Evolutionary conservation across 2,797 vertebrate species (phyloP), one percentile per base, ranked within the genome.

Genomic region (Peromyscus nudipes): DNA sequence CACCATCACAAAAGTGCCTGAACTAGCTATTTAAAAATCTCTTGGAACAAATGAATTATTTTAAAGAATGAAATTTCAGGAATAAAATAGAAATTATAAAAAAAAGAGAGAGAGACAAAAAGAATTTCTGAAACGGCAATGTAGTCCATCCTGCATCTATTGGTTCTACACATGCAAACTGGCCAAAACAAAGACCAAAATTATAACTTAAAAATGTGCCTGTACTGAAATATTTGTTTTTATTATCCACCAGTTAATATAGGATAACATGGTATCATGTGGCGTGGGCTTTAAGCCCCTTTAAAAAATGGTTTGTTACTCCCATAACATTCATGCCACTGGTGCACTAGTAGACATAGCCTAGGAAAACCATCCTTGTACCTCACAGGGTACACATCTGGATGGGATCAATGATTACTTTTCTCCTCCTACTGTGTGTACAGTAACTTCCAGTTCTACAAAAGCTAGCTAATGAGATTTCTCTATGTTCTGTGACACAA

Each of bases 1-100:
- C 21, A 2, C 5, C 16, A 40, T 64, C 3, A 34, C 17, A 89
- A 94, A 75, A 91, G 46, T 88, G 31, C 10, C 65, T 76, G 21
- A 60, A 4, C 29, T 79, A 19, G 43, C 17, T 73, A 84, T 88
- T 92, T 87, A 13, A 90, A 84, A 88, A 73, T 80, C 62, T 90
- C 64, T 87, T 75, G 12, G 92, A 95, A 96, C 25, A 83, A 90
- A 79, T 49, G 4, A 23, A 34, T 49, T 83, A 64, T 49, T 83
- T n/a, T 40, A 62, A 84, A 65, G 21, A 92, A 73, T 16, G 34
- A 96, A 79, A 69, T 73, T 16, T 77, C 6, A 62, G 27, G 17
- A 62, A 46, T 55, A 12, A 95, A 89, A 62, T 5, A 60, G 4
- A 95, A 46, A 27, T 37, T 79, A n/a, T 21, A 16, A 19, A 40